Base-by-base conservation (phyloP, 2,888 invertebrate genomes). In the Polyommatus icarus region DNA sequence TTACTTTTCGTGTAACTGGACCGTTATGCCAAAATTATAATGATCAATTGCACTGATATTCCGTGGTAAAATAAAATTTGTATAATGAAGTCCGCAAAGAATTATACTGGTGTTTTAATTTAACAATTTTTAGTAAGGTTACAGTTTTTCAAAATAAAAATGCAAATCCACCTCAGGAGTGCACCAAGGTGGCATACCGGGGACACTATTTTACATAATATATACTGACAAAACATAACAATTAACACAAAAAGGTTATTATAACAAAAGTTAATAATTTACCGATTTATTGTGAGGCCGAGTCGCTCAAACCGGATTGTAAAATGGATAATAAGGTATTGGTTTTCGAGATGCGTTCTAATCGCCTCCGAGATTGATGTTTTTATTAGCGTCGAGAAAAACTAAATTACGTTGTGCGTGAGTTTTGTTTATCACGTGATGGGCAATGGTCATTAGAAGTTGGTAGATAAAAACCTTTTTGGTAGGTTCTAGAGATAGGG, bases 281-380 rank as follows among this genome's bases (percentile, higher is more conserved):
- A 54, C 50, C 46, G 50, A 75, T 75, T 75, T 75, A 75, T 75
- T 75, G 75, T 75, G 29, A 24, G 54, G 24, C 20, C 20, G 40
- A 40, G 72, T 36, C 50, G 46, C 75, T 67, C 50, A 75, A 50
- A 75, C 50, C 75, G 75, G 75, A 54, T 75, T 75, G 50, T 75
- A 50, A 75, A 75, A 75, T 54, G 75, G 50, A 73, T 73, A 73
- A 73, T 78, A 75, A 79, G 77, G 78, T 81, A 80, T 82, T 82
- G 81, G 82, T 81, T 82, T 82, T 82, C 78, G 77, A 79, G 79
- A 80, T 79, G 78, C 79, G 79, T 80, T 77, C 79, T 82, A 79
- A 80, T 84, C 80, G 80, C 77, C 24, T 76, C 76, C 46, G 71
- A 77, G 80, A 80, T 80, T 80, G 79, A 80, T 80, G 80, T 80